These are phyloP conservation scores for Erythrocercus mccallii DNA, from an alignment of 2,113 vertebrate genomes.

Conservation along the genomic window DNA sequence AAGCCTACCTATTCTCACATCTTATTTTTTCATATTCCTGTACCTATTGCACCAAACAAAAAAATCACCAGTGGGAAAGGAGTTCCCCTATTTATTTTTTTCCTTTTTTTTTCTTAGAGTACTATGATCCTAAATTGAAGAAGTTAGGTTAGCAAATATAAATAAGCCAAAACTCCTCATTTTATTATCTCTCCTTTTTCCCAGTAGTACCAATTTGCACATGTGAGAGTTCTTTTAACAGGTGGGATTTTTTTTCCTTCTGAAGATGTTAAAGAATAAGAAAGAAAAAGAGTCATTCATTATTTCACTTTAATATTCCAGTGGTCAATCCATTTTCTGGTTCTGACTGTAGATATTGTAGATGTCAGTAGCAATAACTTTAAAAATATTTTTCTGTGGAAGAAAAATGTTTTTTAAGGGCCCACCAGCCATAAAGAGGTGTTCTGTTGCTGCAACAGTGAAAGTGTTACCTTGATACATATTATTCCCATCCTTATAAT, in stretches of 20 bases:
- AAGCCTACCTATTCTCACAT: background rate
- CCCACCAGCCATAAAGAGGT: background rate
- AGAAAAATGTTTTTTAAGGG: background rate
- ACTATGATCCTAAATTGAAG: background rate
- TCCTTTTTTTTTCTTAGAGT: background rate
- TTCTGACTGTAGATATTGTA: background rate
- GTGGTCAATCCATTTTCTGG: background rate
- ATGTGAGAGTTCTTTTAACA: background rate
- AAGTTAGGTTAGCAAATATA: background rate
- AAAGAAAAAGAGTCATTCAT: background rate
- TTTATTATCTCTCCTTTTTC: background rate
- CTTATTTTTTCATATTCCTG: background rate
- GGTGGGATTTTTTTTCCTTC: background rate
- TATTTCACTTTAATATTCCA: background rate
- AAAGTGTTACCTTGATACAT: background rate
- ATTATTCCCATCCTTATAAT: background rate
- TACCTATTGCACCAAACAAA: background rate
- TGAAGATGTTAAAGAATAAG: background rate
- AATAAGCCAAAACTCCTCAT: background rate
- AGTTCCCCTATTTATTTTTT: background rate
- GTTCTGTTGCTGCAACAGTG: background rate
- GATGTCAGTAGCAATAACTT: background rate
- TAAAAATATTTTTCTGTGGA: background rate
- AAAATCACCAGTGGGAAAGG: background rate
- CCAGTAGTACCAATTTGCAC: background rate